These are phyloP conservation scores for Acanthosepion pharaonis DNA, from an alignment of 2,888 invertebrate genomes.

Conservation along the genomic window DNA sequence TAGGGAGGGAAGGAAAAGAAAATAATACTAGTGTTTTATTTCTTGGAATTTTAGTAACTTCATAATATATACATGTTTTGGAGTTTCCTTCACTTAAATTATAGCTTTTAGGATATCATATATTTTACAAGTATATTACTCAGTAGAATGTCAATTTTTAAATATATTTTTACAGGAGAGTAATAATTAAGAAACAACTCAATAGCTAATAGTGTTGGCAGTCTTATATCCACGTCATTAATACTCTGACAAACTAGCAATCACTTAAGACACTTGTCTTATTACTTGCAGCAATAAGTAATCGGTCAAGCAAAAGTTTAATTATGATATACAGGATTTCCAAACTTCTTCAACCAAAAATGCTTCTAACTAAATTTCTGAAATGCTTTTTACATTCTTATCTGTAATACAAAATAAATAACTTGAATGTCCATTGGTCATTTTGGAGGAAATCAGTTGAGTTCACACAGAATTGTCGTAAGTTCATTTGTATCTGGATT, in stretches of 20 bases:
- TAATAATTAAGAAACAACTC: too few relatives aligned
- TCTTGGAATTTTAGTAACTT: too few relatives aligned
- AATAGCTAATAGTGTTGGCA: too few relatives aligned
- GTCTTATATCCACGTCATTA: background rate
- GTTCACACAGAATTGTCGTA: background rate
- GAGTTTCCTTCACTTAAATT: too few relatives aligned
- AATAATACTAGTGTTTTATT: too few relatives aligned
- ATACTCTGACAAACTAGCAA: background rate
- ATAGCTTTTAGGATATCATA: too few relatives aligned
- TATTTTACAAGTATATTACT: too few relatives aligned
- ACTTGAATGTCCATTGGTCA: background rate
- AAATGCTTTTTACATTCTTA: background rate
- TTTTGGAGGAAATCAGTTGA: background rate
- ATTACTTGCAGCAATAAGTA: background rate
- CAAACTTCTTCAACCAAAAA: background rate
- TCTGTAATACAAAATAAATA: background rate
- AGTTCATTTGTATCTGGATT: background rate
- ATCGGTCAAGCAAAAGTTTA: background rate
- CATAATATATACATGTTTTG: too few relatives aligned
- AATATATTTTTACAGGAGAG: too few relatives aligned
- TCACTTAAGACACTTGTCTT: background rate
- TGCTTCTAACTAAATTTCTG: background rate
- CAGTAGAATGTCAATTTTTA: too few relatives aligned
- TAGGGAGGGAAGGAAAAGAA: too few relatives aligned
- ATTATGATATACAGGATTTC: background rate